A percentile compares a stretch with the other conserved stretches of the same genome.
phyloP scores from a whole-genome alignment of 2,797 vertebrate species.

The Tachyglossus aculeatus region DNA sequence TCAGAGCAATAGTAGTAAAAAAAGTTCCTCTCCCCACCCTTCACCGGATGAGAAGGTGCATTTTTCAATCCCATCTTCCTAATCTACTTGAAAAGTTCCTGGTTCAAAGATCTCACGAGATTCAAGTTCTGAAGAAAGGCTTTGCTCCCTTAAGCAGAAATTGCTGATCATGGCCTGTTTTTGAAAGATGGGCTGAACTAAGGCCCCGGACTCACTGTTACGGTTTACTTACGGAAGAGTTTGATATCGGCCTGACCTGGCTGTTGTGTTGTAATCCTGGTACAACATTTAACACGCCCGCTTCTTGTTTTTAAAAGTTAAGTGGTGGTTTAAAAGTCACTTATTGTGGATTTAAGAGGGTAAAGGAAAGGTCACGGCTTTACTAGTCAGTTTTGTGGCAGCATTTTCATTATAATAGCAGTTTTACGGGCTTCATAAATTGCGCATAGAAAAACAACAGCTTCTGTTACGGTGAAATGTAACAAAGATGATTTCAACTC shows the following conservation, averaged over 20 bases:
- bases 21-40: no score
- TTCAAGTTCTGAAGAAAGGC: not conserved
- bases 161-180: constrained; percentile 8
- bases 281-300: constrained; percentile 9
- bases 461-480: constrained; percentile 23
- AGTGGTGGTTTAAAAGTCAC: constrained; percentile 11
- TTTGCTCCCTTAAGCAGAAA: constrained; percentile 15
- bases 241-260: constrained; percentile 29
- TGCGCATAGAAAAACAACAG: not conserved
- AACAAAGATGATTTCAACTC: constrained; percentile 18
- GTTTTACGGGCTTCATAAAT: constrained; percentile 17
- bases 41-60: no score
- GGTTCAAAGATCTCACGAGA: not conserved
- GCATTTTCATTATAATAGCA: constrained; percentile 13
- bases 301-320: constrained; percentile 16
- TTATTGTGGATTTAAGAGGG: constrained; percentile 6
- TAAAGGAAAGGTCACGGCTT: constrained; percentile 18
- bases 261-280: constrained; percentile 16
- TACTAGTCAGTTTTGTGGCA: constrained; percentile 12
- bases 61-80: no score
- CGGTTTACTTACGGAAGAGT: constrained; percentile 32
- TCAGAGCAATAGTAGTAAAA: no score
- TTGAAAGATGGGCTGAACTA: constrained; percentile 23
- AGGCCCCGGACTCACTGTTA: constrained; percentile 29
- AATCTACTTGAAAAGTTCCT: no score